Percentiles rank a stretch among this genome's conserved stretches.
These are phyloP conservation scores for Sphaerophoria taeniata DNA, from an alignment of 2,888 invertebrate genomes.

Conservation along the genomic window DNA sequence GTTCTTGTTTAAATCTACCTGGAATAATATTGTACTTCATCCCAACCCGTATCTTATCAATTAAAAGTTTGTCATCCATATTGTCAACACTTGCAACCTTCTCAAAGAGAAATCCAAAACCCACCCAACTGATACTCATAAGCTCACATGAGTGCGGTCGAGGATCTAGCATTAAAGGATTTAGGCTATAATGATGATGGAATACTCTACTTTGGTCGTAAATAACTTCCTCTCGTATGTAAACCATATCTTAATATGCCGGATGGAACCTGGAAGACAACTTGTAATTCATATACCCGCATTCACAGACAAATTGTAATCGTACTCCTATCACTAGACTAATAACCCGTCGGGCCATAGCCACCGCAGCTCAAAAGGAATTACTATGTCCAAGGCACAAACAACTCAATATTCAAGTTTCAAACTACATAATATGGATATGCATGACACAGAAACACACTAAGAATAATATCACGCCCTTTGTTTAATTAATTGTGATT, in stretches of 20 bases:
- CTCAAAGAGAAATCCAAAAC: slow-evolving; percentile 2
- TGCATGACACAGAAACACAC: neutral
- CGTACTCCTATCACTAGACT: slow-evolving; percentile 35
- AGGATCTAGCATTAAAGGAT: slow-evolving; percentile 49
- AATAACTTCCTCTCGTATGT: slow-evolving; percentile 42
- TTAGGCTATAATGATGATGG: slow-evolving; percentile 57
- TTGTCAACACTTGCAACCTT: slow-evolving; percentile 41
- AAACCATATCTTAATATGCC: slow-evolving; percentile 3
- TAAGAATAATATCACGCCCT: slow-evolving; percentile 25
- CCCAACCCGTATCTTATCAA: slow-evolving; percentile 25
- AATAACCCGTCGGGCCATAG: slow-evolving; percentile 33
- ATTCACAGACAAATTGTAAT: slow-evolving; percentile 56
- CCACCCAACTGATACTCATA: slow-evolving; percentile 10
- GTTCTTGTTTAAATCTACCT: slow-evolving; percentile 7
- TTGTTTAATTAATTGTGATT: slow-evolving; percentile 49
- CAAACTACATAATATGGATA: no score
- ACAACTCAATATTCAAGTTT: slow-evolving; percentile 26
- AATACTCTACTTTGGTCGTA: slow-evolving; percentile 32
- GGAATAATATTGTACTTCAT: neutral
- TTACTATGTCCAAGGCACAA: slow-evolving; percentile 41
- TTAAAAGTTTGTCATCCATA: slow-evolving; percentile 40
- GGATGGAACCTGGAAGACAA: neutral
- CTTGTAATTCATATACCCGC: slow-evolving; percentile 9
- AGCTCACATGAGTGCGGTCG: neutral
- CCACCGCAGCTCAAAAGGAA: neutral